Evolutionary conservation across 2,113 vertebrate genomes (phyloP), one percentile per base, ranked within the genome.

Genomic region (Cochlearius cochlearius): DNA sequence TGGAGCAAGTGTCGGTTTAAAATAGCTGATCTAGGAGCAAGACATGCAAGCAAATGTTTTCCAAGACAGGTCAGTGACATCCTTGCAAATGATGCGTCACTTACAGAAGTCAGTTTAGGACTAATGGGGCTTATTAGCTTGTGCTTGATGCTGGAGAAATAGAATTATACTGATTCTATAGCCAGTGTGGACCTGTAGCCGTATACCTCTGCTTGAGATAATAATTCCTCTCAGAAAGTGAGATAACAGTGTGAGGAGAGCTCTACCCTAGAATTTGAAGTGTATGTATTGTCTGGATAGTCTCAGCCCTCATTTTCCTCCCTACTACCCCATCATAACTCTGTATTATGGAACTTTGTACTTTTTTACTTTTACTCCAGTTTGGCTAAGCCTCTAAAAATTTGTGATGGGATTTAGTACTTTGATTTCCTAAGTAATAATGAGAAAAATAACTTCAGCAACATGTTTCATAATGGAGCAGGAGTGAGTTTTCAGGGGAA

Each of bases 181-280:
- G 30, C 1, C 0, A 1, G 38, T 55, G 26, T 0, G 5, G 50
- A 39, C 52, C 50, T 71, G 25, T 41, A 71, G 45, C 41, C 39
- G 7, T 47, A 8, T 27, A 23, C 6, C 32, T 55, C 23, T 80
- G 23, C 53, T 32, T 29, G 36, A 81, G 68, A 20, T 16, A 50
- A 27, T 72, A 47, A 71, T 59, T 83, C 63, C 36, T 69, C n/a
- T 74, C 17, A 5, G 29, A 69, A 74, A 58, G 50, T 43, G 13
- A 53, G 56, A 34, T 36, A 43, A 20, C 11, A 11, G 18, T 58
- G 32, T 41, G 60, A 62, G 20, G 11, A 41, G 41, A 74, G 32
- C 55, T 91, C 59, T 91, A 45, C 14, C 55, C 22, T 74, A 39
- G 47, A 13, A 21, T 53, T 58, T 71, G 7, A 58, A 43, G 7